Percentiles rank a stretch among this genome's conserved stretches.
Conservation (phyloP, 2,113 vertebrate species). For the Pogonocichla stellata region DNA sequence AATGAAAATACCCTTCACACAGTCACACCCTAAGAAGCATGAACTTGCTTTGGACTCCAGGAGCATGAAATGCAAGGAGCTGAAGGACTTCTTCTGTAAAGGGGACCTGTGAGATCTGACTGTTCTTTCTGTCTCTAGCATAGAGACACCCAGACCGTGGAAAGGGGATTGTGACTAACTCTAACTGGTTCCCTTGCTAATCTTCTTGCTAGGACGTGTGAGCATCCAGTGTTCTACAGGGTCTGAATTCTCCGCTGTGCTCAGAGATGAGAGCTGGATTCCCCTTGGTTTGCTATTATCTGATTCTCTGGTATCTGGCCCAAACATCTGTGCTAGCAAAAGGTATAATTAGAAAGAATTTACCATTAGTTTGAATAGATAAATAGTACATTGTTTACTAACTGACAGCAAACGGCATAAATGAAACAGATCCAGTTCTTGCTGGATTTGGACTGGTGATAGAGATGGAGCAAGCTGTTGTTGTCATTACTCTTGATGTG, state of each 20-base stretch:
- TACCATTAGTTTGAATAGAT: not conserved
- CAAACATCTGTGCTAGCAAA: not conserved
- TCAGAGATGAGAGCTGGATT: not conserved
- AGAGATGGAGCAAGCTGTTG: not conserved
- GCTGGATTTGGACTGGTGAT: not conserved
- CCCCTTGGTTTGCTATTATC: not conserved
- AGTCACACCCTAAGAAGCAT: not conserved
- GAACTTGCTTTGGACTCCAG: not conserved
- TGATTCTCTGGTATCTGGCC: not conserved
- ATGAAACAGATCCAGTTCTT: not conserved
- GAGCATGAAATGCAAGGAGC: not conserved
- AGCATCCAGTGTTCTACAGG: fast-evolving
- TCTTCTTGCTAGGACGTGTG: not conserved
- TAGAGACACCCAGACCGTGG: not conserved
- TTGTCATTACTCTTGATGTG: not conserved
- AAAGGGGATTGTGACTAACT: not conserved
- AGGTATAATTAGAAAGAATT: not conserved
- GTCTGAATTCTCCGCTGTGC: not conserved
- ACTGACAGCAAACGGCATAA: not conserved
- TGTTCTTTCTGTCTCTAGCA: not conserved
- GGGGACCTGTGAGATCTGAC: not conserved
- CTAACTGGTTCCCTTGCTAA: not conserved
- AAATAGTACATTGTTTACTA: not conserved
- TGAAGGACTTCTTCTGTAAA: not conserved
- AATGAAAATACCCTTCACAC: not conserved